Evolutionary conservation across 2,113 vertebrate genomes (phyloP).

Genomic region (Diadophis punctatus): DNA sequence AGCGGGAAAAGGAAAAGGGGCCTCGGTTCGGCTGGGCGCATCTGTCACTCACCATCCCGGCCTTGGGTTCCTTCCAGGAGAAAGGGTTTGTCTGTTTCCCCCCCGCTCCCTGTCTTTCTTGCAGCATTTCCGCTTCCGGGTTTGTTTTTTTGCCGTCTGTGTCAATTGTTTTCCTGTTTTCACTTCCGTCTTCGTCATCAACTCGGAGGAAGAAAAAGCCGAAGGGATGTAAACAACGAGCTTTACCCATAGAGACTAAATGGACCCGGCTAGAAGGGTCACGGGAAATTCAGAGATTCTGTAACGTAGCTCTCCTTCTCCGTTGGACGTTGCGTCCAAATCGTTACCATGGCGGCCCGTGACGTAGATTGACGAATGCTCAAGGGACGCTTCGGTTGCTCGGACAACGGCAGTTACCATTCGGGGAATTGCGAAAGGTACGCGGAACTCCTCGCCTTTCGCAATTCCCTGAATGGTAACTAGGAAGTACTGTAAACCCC

Average conservation of each 20-base stretch:
- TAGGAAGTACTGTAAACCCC: background rate
- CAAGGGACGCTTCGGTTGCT: background rate
- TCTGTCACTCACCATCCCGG: conserved; percentile 2
- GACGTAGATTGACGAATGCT: background rate
- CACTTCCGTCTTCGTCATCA: conserved; percentile 21
- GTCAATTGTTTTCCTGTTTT: background rate
- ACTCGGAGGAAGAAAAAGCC: background rate
- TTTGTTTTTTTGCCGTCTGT: background rate
- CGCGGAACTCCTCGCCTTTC: background rate
- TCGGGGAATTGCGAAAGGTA: background rate
- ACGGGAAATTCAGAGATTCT: background rate
- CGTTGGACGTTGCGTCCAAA: background rate
- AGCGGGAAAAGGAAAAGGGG: background rate
- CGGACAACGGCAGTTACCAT: too few species aligned
- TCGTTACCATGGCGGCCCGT: background rate
- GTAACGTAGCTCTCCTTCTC: background rate
- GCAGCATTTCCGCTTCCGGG: conserved; percentile 22
- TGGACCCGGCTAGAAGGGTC: background rate
- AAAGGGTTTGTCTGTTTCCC: background rate
- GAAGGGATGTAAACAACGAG: too few species aligned
- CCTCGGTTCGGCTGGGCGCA: too few species aligned
- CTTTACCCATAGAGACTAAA: background rate
- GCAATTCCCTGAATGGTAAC: background rate
- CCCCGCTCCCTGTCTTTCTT: background rate
- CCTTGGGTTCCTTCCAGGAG: background rate